Percentiles rank a stretch among this genome's conserved stretches.
Conservation (phyloP, 2,113 vertebrate genomes). For the Turdus rufiventris region DNA sequence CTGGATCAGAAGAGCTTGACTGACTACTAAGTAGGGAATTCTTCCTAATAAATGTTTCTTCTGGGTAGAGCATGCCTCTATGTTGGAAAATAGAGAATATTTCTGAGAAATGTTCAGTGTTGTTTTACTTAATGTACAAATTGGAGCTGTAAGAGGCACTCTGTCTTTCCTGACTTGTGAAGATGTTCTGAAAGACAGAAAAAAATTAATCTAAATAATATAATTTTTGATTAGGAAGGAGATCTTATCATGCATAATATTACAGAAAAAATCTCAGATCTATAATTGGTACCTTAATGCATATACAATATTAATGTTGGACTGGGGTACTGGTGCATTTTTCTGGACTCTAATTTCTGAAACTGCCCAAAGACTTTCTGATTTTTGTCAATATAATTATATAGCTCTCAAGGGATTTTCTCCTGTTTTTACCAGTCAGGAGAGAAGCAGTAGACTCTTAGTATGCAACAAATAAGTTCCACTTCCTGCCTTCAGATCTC, state of each 20-base stretch:
- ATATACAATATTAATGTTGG: neutral
- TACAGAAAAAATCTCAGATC: neutral
- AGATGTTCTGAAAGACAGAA: neutral
- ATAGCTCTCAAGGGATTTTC: neutral
- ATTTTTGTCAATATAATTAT: neutral
- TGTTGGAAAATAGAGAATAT: neutral
- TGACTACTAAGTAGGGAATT: neutral
- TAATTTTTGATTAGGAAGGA: neutral
- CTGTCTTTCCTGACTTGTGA: neutral
- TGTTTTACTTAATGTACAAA: neutral
- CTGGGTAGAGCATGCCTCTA: neutral
- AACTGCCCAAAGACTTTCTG: neutral
- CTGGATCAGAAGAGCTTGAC: neutral
- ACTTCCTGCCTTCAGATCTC: conserved; percentile 15
- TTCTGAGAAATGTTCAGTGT: neutral
- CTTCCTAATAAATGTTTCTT: neutral
- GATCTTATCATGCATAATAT: neutral
- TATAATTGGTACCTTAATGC: neutral
- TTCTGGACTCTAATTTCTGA: neutral
- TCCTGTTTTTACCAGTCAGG: neutral
- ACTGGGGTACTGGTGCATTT: neutral
- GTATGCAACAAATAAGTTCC: neutral
- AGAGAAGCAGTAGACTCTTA: neutral
- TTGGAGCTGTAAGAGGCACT: neutral
- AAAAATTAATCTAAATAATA: neutral